These are phyloP conservation scores for Dorcus hopei DNA, from an alignment of 2,888 invertebrate genomes.

Conservation along the genomic window DNA sequence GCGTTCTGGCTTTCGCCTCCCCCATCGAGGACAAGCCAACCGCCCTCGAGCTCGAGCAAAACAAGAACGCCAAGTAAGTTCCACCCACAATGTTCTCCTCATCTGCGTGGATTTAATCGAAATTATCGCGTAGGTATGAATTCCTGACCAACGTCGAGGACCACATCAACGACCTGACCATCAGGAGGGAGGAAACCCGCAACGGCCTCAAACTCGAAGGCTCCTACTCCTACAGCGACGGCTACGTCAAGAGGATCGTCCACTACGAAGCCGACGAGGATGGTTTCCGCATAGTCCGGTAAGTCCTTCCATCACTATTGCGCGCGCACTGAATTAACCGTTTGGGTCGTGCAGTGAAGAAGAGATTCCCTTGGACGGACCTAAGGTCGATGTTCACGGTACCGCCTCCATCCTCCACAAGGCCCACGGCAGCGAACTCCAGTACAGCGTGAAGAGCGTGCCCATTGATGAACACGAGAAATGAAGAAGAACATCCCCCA, in stretches of 20 bases:
- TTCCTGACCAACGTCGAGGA: slow-evolving; percentile 51
- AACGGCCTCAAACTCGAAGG: slow-evolving; percentile 52
- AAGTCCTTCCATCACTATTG: slow-evolving; percentile 25
- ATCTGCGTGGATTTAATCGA: not conserved
- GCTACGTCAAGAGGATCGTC: slow-evolving; percentile 55
- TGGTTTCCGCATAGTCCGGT: slow-evolving; percentile 60
- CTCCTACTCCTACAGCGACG: slow-evolving; percentile 60
- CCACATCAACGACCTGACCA: slow-evolving; percentile 50
- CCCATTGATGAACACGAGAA: slow-evolving; percentile 25
- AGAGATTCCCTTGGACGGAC: slow-evolving; percentile 49
- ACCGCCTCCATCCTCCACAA: slow-evolving; percentile 45
- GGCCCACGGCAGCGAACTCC: slow-evolving; percentile 46
- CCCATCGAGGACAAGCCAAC: slow-evolving; percentile 3
- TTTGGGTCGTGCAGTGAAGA: slow-evolving; percentile 40
- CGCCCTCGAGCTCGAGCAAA: slow-evolving; percentile 25
- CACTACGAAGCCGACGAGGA: slow-evolving; percentile 60
- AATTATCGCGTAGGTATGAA: slow-evolving; percentile 38
- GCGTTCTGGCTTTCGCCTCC: not conserved
- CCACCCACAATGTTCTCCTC: not conserved
- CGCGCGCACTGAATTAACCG: too few relatives aligned
- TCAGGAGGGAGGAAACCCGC: slow-evolving; percentile 47
- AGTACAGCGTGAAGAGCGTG: slow-evolving; percentile 45
- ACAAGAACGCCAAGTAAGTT: slow-evolving; percentile 28
- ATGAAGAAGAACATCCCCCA: not conserved
- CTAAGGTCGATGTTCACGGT: slow-evolving; percentile 48